Base-by-base conservation (phyloP, 1,140 invertebrate species). In the Capitella teleta region DNA sequence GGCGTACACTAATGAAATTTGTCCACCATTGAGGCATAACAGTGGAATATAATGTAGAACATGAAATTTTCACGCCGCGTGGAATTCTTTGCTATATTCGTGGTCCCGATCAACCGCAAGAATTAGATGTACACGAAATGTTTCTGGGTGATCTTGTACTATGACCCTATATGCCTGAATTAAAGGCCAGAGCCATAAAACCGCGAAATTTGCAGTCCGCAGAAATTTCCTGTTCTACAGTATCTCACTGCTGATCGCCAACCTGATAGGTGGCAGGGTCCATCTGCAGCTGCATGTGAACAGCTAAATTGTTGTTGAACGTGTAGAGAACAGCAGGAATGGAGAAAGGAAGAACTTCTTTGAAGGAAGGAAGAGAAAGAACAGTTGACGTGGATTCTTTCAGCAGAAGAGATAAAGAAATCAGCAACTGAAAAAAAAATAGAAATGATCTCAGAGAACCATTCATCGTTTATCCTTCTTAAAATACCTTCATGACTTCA, bases 261-360 rank as follows among this genome's bases (percentile, higher is more conserved):
- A 66, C 67, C 64, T 70, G 68, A 43, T 68, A 72, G 16, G 69
- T 67, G n/a, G 69, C 61, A 16, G 69, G 64, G 47, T 72, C 69
- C 69, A 72, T 72, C 23, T 70, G 57, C 5, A 59, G 41, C 42
- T 73, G 68, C 58, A 72, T 67, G 42, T 67, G 57, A 16, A 73
- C 57, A n/a, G 61, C 59, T 3, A 71, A 47, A 43, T 68, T 68
- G 44, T 63, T 63, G 48, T 68, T 72, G 43, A 66, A 55, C 49
- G 53, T 58, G 55, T 73, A 73, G 1, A 69, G 53, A 8, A 68
- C 21, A 1, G 63, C 69, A 18, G 70, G 68, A 19, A 72, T 44
- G 16, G 61, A 42, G 55, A 64, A 72, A 6, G 57, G 61, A n/a
- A 64, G 24, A 18, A 52, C 56, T 5, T 51, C 43, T 3, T 23